phyloP scores from a whole-genome alignment of 2,888 invertebrate species.

The Leucoptera coffeella region DNA sequence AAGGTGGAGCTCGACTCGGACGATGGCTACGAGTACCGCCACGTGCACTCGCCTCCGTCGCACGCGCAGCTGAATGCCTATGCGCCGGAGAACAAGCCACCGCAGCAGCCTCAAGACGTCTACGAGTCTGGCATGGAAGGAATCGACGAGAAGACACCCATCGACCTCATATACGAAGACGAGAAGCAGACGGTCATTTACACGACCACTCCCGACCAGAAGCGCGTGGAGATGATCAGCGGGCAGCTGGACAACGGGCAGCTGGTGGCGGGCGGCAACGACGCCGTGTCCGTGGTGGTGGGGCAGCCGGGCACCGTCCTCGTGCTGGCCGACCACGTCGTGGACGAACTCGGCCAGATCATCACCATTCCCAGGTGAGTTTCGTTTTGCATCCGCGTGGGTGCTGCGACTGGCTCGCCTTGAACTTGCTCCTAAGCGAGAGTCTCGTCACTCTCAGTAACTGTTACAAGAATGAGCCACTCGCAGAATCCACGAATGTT shows the following conservation, averaged over 20 bases:
- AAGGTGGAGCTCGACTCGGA: conserved; percentile 59
- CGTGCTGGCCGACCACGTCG: conserved; percentile 66
- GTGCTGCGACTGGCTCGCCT: conserved; percentile 49
- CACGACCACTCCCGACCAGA: conserved; percentile 72
- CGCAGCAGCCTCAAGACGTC: conserved; percentile 47
- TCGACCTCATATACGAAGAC: conserved; percentile 78
- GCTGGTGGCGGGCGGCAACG: conserved; percentile 46
- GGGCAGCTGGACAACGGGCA: conserved; percentile 58
- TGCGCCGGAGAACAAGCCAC: conserved; percentile 53
- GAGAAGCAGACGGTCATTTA: conserved; percentile 81
- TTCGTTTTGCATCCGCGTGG: conserved; percentile 23
- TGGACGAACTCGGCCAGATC: conserved; percentile 62
- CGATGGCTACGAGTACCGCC: conserved; percentile 54
- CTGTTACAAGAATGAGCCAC: too few species aligned
- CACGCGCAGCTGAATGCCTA: conserved; percentile 46
- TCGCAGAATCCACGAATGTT: too few species aligned
- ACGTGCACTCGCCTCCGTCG: too few species aligned
- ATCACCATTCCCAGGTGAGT: conserved; percentile 60
- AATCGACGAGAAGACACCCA: conserved; percentile 64
- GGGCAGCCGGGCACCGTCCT: conserved; percentile 57
- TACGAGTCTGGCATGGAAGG: conserved; percentile 44
- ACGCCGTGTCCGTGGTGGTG: conserved; percentile 46
- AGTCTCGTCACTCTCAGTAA: too few species aligned
- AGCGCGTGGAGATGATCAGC: conserved; percentile 73
- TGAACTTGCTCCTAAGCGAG: conserved; percentile 51